Conservation (phyloP, 2,797 vertebrate genomes). For the Molossus molossus region DNA sequence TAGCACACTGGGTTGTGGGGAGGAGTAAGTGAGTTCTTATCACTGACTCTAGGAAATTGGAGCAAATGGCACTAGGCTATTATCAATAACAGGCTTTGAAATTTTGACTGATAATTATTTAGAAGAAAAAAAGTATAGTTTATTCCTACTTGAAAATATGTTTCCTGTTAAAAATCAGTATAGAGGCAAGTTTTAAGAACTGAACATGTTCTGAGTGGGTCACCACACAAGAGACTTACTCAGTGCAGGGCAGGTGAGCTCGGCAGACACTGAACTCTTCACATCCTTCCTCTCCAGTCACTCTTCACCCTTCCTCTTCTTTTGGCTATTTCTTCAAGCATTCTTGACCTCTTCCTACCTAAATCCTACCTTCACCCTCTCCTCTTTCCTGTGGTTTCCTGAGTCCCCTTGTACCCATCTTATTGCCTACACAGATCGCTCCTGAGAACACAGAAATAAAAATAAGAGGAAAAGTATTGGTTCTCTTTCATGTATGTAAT, state of each 20-base stretch:
- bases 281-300: neutral
- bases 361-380: neutral
- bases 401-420: neutral
- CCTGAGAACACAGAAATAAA: slow-evolving; percentile 57
- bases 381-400: neutral
- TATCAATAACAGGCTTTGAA: neutral
- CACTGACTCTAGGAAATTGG: neutral
- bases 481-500: neutral
- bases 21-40: neutral
- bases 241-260: neutral
- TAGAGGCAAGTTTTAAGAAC: neutral
- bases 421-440: neutral
- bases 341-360: neutral
- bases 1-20: neutral
- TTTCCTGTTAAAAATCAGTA: slow-evolving; percentile 28
- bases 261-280: neutral
- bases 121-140: neutral
- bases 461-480: neutral
- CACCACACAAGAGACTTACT: neutral
- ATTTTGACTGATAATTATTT: slow-evolving; percentile 8
- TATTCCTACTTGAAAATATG: slow-evolving; percentile 17
- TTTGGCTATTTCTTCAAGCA: neutral
- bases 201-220: neutral
- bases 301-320: neutral
- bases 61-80: neutral